Percentiles rank a stretch among this genome's conserved stretches.
Evolutionary conservation across 2,888 invertebrate genomes (phyloP).

Genomic region (Brachyptera risi): DNA sequence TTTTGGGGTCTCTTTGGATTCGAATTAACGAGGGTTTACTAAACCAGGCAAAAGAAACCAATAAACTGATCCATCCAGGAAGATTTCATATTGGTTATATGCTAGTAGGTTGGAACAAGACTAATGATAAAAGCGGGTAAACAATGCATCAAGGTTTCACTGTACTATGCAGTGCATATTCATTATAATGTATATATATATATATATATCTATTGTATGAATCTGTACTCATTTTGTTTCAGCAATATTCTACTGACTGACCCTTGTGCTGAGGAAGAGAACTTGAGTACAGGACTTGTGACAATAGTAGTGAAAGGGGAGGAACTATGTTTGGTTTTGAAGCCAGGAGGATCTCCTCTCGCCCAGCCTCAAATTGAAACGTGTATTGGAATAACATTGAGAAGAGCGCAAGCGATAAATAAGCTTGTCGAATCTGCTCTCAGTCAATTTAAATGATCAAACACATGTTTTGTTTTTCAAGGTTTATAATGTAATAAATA

Average conservation of each 20-base stretch:
- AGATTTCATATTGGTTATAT: no score
- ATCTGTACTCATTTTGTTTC: constrained; percentile 34
- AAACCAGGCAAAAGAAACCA: no score
- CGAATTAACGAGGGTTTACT: no score
- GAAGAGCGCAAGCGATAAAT: constrained; percentile 52
- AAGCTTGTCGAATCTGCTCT: constrained; percentile 45
- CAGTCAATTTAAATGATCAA: background rate
- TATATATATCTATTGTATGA: no score
- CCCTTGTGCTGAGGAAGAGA: constrained; percentile 80
- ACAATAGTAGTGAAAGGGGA: constrained; percentile 63
- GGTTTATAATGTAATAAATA: constrained; percentile 17
- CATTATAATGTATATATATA: no score
- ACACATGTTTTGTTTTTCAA: constrained; percentile 9
- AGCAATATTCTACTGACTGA: no score
- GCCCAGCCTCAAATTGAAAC: constrained; percentile 53
- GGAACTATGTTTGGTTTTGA: constrained; percentile 63
- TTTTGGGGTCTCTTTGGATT: no score
- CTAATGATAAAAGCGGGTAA: no score
- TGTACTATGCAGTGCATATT: no score
- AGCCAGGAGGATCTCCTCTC: constrained; percentile 66
- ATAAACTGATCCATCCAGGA: no score
- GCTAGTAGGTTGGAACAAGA: no score
- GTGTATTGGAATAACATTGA: constrained; percentile 58
- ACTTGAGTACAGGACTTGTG: constrained; percentile 62
- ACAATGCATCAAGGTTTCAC: no score